phyloP scores from a whole-genome alignment of 2,888 invertebrate genomes.

The Tipula helvola region DNA sequence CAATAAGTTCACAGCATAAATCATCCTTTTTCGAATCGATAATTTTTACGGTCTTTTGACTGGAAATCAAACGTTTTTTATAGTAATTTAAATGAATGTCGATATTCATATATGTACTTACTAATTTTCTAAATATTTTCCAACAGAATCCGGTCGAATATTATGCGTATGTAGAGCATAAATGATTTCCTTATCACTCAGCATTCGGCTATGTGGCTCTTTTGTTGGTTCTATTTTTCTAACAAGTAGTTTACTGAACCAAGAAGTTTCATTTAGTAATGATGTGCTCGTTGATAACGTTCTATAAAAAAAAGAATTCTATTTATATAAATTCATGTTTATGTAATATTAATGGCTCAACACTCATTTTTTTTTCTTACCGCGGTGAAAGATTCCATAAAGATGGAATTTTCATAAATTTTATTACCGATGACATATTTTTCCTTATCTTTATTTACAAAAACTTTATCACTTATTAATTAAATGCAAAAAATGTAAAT shows the following conservation, averaged over 20 bases:
- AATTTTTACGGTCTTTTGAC: constrained; percentile 65
- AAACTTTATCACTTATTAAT: neutral
- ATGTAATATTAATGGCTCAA: neutral
- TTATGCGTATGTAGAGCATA: constrained; percentile 94
- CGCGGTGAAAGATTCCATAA: constrained; percentile 6
- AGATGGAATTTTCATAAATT: neutral
- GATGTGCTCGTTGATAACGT: neutral
- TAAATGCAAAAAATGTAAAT: constrained; percentile 6
- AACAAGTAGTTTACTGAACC: constrained; percentile 80
- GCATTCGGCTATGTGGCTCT: constrained; percentile 91
- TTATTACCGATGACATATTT: neutral
- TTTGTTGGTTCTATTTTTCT: constrained; percentile 88
- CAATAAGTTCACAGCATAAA: constrained; percentile 75
- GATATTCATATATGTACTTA: constrained; percentile 40
- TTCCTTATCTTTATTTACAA: neutral
- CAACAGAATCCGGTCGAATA: constrained; percentile 78
- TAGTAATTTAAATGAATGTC: constrained; percentile 14
- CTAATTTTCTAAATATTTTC: constrained; percentile 82
- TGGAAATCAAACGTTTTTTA: constrained; percentile 28
- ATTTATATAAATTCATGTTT: neutral
- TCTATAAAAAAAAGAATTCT: neutral
- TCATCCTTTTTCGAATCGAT: constrained; percentile 59
- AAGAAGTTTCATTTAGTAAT: constrained; percentile 38
- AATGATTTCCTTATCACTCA: constrained; percentile 91
- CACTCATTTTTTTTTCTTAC: neutral